Evolutionary conservation across 2,888 invertebrate genomes (phyloP).

Genomic region (Drosophila sordidula): DNA sequence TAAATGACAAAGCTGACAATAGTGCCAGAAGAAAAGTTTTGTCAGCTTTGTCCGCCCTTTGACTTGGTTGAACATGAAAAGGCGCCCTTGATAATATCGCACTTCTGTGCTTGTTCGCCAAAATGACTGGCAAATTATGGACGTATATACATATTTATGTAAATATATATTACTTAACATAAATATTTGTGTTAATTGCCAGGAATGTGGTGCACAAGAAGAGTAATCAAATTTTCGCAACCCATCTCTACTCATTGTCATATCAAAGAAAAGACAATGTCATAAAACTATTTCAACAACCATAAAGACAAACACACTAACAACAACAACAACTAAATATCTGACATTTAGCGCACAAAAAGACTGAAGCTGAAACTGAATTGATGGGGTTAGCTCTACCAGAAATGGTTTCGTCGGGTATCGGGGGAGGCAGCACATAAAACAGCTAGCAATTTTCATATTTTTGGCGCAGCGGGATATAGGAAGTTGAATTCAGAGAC

Average conservation of each 20-base stretch:
- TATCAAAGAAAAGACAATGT: constrained; percentile 55
- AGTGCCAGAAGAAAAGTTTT: constrained; percentile 4
- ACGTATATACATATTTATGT: background rate
- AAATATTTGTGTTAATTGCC: constrained; percentile 58
- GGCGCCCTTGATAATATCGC: constrained; percentile 9
- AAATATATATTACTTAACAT: background rate
- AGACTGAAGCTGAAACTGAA: constrained; percentile 38
- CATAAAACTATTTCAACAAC: constrained; percentile 60
- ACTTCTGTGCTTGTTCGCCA: constrained; percentile 1
- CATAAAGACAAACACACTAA: constrained; percentile 48
- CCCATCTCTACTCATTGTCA: constrained; percentile 13
- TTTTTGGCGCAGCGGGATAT: constrained; percentile 55
- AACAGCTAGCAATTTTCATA: constrained; percentile 65
- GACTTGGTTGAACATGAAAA: background rate
- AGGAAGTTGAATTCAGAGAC: constrained; percentile 36
- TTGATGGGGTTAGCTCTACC: constrained; percentile 38
- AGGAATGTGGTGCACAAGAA: constrained; percentile 26
- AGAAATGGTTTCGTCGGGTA: constrained; percentile 18
- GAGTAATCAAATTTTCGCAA: constrained; percentile 23
- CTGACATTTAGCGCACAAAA: constrained; percentile 48
- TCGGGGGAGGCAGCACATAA: constrained; percentile 15
- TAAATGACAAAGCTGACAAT: constrained; percentile 13
- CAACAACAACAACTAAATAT: constrained; percentile 47
- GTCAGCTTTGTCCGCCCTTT: background rate
- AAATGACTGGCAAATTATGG: constrained; percentile 3